phyloP scores from a whole-genome alignment of 1,140 invertebrate genomes.

The Atta colombica region DNA sequence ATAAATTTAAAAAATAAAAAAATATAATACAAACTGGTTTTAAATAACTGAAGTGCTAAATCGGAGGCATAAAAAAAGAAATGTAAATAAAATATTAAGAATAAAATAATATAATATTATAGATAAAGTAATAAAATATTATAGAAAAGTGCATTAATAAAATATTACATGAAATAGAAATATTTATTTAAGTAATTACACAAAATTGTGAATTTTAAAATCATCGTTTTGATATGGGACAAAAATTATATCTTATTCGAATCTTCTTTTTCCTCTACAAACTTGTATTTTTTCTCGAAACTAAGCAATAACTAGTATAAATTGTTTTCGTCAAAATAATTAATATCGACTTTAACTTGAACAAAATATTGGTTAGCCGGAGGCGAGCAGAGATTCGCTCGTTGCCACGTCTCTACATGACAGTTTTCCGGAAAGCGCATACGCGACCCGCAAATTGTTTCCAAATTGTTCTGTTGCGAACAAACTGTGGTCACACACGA shows the following conservation, averaged over 20 bases:
- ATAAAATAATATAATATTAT: neutral
- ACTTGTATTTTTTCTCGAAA: constrained; percentile 1
- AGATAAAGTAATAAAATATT: neutral
- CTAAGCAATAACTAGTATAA: constrained; percentile 67
- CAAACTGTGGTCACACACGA: constrained; percentile 66
- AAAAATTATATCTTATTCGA: neutral
- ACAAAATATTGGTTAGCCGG: constrained; percentile 46
- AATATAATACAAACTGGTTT: neutral
- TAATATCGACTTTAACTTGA: constrained; percentile 72
- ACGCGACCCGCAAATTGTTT: constrained; percentile 72
- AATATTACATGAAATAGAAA: neutral
- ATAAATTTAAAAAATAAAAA: neutral
- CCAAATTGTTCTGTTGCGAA: constrained; percentile 73
- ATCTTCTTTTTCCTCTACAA: neutral
- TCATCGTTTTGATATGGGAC: neutral
- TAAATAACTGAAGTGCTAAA: neutral
- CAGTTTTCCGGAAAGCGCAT: constrained; percentile 69
- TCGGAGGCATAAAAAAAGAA: neutral
- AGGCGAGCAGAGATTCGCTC: constrained; percentile 55
- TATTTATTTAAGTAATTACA: neutral
- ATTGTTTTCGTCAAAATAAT: constrained; percentile 68
- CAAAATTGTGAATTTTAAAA: neutral
- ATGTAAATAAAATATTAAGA: constrained; percentile 10
- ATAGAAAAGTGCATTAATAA: neutral
- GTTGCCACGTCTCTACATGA: constrained; percentile 58